Base-by-base conservation (phyloP, 2,888 invertebrate species). In the Drosophila leonis region DNA sequence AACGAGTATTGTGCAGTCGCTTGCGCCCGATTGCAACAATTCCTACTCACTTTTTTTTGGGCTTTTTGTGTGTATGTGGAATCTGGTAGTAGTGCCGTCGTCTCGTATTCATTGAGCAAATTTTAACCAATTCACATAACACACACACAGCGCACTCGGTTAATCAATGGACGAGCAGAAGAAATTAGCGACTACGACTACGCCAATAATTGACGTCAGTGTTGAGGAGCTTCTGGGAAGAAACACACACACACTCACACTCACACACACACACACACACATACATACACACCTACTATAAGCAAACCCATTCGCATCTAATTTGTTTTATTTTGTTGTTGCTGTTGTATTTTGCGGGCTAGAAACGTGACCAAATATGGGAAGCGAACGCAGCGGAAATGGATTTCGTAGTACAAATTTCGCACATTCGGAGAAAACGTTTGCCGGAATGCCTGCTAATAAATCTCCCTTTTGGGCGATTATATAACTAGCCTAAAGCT, bases 291-390 rank as follows among this genome's bases (percentile, higher is more conserved):
- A 31, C 12, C 31, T 31, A 48, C 48, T 48, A 65, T 37, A 31
- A 59, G 37, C 48, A 51, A 29, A 39, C 59, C 41, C 35, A 42
- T 27, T 70, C 54, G 70, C 51, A 51, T 44, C 20, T 42, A 41
- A 54, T 71, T 72, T 64, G 51, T 18, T 41, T 13, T 13, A 5
- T 15, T 33, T 24, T 24, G 4, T 29, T 46, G 8, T 39, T 18
- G n/a, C 15, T 31, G 9, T 42, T 61, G 37, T 31, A 29, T 37
- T 41, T 42, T 39, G 49, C 33, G 39, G 46, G 27, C 48, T 13
- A 75, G 83, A 84, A 80, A 80, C 84, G 90, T 82, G 84, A 85
- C 84, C 84, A 85, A 85, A 85, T 85, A 85, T 80, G 84, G 84
- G 71, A 67, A 62, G 64, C 57, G 42, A 48, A 18, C 18, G 56